Percentiles rank a stretch among this genome's conserved stretches.
These are phyloP conservation scores for Nasua narica DNA, from an alignment of 2,797 vertebrate genomes.

Conservation along the genomic window DNA sequence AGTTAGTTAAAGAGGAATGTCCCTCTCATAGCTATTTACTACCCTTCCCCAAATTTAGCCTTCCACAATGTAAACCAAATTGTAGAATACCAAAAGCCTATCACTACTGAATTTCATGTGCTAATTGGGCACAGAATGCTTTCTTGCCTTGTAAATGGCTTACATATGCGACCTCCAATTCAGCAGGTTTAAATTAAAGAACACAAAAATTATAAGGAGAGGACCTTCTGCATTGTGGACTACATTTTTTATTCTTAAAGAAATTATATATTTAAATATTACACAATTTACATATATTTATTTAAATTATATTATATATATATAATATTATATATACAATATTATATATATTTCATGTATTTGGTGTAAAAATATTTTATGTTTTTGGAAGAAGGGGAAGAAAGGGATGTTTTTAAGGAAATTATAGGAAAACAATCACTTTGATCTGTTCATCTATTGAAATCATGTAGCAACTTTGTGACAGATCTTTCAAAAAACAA, in stretches of 20 bases:
- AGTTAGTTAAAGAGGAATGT: conserved; percentile 56
- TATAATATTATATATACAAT: neutral
- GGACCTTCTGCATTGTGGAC: neutral
- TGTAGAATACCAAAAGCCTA: conserved; percentile 24
- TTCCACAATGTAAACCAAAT: conserved; percentile 48
- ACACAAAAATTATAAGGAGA: conserved; percentile 13
- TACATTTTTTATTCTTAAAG: neutral
- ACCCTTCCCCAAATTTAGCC: neutral
- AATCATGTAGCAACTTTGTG: neutral
- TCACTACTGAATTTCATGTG: conserved; percentile 29
- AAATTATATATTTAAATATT: neutral
- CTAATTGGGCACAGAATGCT: neutral
- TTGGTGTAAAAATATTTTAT: neutral
- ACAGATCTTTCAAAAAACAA: conserved; percentile 4
- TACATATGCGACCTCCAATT: conserved; percentile 2
- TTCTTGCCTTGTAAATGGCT: conserved; percentile 42
- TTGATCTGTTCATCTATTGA: neutral
- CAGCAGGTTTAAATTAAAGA: conserved; percentile 54
- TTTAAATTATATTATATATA: neutral
- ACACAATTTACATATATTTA: neutral
- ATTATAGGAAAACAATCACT: neutral
- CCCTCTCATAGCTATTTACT: conserved; percentile 25
- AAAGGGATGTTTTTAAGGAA: neutral
- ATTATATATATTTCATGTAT: neutral
- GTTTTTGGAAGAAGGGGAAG: neutral